Base-by-base conservation (phyloP, 2,888 invertebrate genomes). In the Troides helena region DNA sequence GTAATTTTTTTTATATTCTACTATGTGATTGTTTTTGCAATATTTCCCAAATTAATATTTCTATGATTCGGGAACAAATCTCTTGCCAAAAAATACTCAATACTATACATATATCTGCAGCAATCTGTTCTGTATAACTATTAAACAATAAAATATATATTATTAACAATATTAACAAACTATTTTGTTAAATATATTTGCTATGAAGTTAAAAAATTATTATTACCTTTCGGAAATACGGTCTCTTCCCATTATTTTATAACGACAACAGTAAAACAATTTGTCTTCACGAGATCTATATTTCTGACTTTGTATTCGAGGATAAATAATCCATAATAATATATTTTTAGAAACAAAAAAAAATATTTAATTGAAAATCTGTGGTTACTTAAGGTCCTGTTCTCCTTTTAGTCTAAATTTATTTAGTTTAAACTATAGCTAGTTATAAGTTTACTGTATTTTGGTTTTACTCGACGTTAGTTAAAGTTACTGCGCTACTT, bases 401-500 rank as follows among this genome's bases (percentile, higher is more conserved):
- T 46, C 12, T 56, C 21, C 0, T 56, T 56, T n/a, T 21, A 56
- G 7, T 14, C 56, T 56, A 56, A 7, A 59, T 59, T 60, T 60
- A 30, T 62, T 50, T 60, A 56, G 21, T 56, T 56, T 66, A 25
- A 65, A 59, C 25, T 59, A 65, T 59, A 65, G 17, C 18, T 66
- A 66, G 59, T 46, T 30, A 25, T 30, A 17, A 7, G 56, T 60
- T 46, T 14, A n/a, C 36, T 64, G 39, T 53, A 30, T 23, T 46
- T 63, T 25, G 8, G 25, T 63, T 62, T 61, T 67, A 56, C 53
- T 56, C 39, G 61, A 60, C 36, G 18, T 6, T 50, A 67, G 67
- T 65, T 65, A 69, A 56, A 65, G 62, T 65, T 18, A 57, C 60
- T 56, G 6, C 18, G 17, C 62, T 68, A 70, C 57, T 64, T 25